A percentile compares a stretch with the other conserved stretches of the same genome.
These are phyloP conservation scores for Caradrina clavipalpis DNA, from an alignment of 2,888 invertebrate genomes.

Conservation along the genomic window DNA sequence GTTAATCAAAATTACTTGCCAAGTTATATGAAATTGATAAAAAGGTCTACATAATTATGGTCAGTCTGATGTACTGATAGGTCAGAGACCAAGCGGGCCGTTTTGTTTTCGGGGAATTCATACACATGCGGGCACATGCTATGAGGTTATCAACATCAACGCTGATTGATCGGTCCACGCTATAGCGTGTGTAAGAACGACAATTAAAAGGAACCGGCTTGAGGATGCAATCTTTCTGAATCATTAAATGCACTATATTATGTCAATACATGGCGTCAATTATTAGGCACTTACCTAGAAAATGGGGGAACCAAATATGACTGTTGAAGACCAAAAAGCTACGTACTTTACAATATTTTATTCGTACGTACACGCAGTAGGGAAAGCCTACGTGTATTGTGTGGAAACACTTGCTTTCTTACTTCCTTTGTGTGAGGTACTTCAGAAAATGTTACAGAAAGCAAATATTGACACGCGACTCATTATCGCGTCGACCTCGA, in stretches of 20 bases:
- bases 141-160: constrained; percentile 1
- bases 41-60: background rate
- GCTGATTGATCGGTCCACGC: background rate
- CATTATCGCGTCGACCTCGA: constrained; percentile 86
- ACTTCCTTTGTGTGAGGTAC: constrained; percentile 69
- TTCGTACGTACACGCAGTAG: constrained; percentile 1
- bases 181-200: background rate
- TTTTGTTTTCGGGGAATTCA: background rate
- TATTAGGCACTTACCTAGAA: background rate
- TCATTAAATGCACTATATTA: background rate
- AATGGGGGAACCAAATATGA: background rate
- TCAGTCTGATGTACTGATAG: background rate
- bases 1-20: background rate
- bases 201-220: background rate
- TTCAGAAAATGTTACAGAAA: constrained; percentile 75
- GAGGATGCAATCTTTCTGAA: background rate
- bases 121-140: background rate
- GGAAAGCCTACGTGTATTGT: constrained; percentile 46
- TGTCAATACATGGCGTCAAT: background rate
- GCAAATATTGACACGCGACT: constrained; percentile 85
- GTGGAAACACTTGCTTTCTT: constrained; percentile 68
- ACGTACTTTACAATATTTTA: constrained; percentile 9
- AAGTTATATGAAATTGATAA: background rate
- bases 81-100: background rate
- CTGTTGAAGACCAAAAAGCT: constrained; percentile 2